These are phyloP conservation scores for Formicarius rufipectus DNA, from an alignment of 2,113 vertebrate genomes.

Conservation along the genomic window DNA sequence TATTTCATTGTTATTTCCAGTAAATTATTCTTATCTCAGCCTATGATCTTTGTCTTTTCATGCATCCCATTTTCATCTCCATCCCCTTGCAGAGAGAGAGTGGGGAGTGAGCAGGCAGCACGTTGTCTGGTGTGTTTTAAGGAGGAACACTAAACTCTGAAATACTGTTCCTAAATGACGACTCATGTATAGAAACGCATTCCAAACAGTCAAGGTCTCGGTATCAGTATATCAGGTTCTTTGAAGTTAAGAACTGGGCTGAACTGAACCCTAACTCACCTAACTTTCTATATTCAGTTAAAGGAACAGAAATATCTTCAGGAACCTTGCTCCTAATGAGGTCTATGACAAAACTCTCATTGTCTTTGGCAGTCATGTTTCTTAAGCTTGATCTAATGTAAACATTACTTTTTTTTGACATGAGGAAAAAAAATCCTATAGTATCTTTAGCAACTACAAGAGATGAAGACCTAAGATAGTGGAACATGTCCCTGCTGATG, in stretches of 20 bases:
- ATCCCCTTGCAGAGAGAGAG: background rate
- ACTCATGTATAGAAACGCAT: fast-evolving
- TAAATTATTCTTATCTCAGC: background rate
- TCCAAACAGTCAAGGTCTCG: fast-evolving
- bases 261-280: background rate
- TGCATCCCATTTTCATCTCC: background rate
- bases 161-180: background rate
- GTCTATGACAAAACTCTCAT: background rate
- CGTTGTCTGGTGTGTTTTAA: background rate
- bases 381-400: background rate
- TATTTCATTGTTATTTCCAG: background rate
- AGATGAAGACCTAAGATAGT: background rate
- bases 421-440: fast-evolving
- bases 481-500: background rate
- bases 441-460: background rate
- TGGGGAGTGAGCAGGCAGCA: background rate
- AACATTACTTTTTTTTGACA: background rate
- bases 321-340: background rate
- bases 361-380: background rate
- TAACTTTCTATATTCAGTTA: background rate
- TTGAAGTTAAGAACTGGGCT: background rate
- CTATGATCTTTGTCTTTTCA: background rate
- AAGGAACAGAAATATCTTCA: background rate
- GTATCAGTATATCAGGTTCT: background rate
- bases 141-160: background rate